These are phyloP conservation scores for Pseudoips prasinana DNA, from an alignment of 2,888 invertebrate genomes.

Conservation along the genomic window DNA sequence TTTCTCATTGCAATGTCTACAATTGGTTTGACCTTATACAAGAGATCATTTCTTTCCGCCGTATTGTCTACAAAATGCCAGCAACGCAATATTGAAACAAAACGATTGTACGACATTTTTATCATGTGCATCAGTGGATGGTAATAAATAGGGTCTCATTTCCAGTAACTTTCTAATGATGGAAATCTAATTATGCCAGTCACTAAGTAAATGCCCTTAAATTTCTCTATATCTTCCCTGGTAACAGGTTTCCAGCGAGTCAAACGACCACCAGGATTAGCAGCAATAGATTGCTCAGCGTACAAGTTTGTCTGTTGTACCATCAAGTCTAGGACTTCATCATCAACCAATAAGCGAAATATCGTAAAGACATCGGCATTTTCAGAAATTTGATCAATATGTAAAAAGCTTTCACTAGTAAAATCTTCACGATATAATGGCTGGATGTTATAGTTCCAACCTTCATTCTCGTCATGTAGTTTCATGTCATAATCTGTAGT, in stretches of 20 bases:
- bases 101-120: conserved; percentile 16
- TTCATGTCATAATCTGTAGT: no score
- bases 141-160: conserved; percentile 16
- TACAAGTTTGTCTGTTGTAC: conserved; percentile 8
- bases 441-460: no score
- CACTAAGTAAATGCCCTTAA: conserved; percentile 11
- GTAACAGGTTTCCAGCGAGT: background rate
- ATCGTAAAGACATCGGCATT: background rate
- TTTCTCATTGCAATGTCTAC: conserved; percentile 13
- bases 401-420: no score
- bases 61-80: conserved; percentile 18
- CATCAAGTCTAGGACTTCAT: conserved; percentile 3
- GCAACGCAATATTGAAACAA: conserved; percentile 14
- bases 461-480: no score
- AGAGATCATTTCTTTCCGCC: conserved; percentile 9
- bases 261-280: background rate
- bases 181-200: conserved; percentile 13
- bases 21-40: conserved; percentile 16
- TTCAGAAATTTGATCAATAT: no score
- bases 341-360: background rate
- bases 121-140: conserved; percentile 19
- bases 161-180: conserved; percentile 19
- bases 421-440: no score
- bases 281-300: conserved; percentile 1
- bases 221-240: background rate